Evolutionary conservation across 2,888 invertebrate species (phyloP).

Genomic region (Drosophila atripex): DNA sequence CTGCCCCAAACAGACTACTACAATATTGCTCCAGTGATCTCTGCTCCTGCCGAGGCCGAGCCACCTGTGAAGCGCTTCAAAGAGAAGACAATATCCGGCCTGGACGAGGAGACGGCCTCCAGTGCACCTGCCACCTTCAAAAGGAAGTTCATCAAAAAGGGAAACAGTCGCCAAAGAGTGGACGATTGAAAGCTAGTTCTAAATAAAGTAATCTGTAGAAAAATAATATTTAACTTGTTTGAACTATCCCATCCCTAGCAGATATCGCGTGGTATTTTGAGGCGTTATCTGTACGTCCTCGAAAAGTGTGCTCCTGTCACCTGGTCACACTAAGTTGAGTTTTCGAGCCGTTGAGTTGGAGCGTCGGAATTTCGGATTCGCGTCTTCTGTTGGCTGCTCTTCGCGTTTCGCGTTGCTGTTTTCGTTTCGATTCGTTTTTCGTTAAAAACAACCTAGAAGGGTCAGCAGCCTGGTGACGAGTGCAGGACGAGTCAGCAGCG

Average conservation of each 20-base stretch:
- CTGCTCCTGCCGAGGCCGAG: slow-evolving; percentile 63
- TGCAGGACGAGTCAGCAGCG: slow-evolving; percentile 14
- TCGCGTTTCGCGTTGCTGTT: slow-evolving; percentile 40
- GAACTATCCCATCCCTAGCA: not conserved
- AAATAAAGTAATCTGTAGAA: not conserved
- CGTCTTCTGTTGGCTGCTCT: slow-evolving; percentile 13
- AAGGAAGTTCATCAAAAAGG: slow-evolving; percentile 82
- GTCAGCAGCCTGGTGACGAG: slow-evolving; percentile 46
- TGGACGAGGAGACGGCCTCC: slow-evolving; percentile 61
- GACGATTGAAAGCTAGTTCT: slow-evolving; percentile 64
- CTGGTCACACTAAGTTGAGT: not conserved
- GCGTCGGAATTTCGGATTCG: slow-evolving; percentile 7
- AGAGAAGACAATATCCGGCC: slow-evolving; percentile 79
- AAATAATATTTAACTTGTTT: not conserved
- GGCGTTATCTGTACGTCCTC: not conserved
- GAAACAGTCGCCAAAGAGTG: slow-evolving; percentile 79
- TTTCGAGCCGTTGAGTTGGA: slow-evolving; percentile 37
- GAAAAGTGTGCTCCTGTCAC: not conserved
- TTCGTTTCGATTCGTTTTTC: slow-evolving; percentile 50
- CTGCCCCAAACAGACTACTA: slow-evolving; percentile 86
- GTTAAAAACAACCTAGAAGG: slow-evolving; percentile 58
- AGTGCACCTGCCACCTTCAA: slow-evolving; percentile 78
- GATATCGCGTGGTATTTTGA: not conserved
- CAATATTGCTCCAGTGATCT: slow-evolving; percentile 69
- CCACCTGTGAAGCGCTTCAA: slow-evolving; percentile 83